Evolutionary conservation across 2,113 vertebrate genomes (phyloP), one percentile per base, ranked within the genome.

Genomic region (Alethe diademata): DNA sequence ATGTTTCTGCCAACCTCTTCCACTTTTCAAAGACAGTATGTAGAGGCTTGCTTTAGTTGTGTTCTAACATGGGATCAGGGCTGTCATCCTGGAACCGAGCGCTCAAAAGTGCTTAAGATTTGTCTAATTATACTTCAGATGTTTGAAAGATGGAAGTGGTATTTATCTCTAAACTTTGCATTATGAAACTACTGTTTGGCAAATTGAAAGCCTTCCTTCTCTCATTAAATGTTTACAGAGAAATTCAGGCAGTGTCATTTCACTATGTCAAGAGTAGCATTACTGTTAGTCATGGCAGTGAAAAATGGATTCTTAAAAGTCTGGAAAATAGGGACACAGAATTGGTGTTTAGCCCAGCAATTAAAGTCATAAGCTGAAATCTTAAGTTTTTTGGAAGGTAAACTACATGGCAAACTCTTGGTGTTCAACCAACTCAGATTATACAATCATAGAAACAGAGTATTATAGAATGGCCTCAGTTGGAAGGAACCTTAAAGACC

Each of bases 121-220:
- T 95, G 35, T 92, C 88, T 96, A 93, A 91, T 97, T 95, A 97
- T 75, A 61, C 50, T 88, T 95, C 45, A 91, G 47, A 53, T 95
- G 91, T 96, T 97, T 97, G 92, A 95, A 96, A 88, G 94, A 89
- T 84, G 79, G 67, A 96, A 96, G 88, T 95, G 57, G 92, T 94
- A 96, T 95, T 95, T 96, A 95, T 95, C 71, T 92, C 78, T 62
- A 74, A 86, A 88, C 43, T 90, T 94, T 66, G 64, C 78, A 72
- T 96, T 96, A 92, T 69, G 91, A 96, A 97, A 95, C 40, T 13
- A 12, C 57, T 9, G 8, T 84, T 97, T 97, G 78, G 79, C 72
- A 73, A 81, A 71, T 66, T 91, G 24, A 57, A 84, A 72, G 9
- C 74, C 53, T 45, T 79, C 65, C 33, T 92, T 88, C 38, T 78